A percentile compares a stretch with the other conserved stretches of the same genome.
These are phyloP conservation scores for Anser brachyrhynchus DNA, from an alignment of 2,113 vertebrate species.

Conservation along the genomic window DNA sequence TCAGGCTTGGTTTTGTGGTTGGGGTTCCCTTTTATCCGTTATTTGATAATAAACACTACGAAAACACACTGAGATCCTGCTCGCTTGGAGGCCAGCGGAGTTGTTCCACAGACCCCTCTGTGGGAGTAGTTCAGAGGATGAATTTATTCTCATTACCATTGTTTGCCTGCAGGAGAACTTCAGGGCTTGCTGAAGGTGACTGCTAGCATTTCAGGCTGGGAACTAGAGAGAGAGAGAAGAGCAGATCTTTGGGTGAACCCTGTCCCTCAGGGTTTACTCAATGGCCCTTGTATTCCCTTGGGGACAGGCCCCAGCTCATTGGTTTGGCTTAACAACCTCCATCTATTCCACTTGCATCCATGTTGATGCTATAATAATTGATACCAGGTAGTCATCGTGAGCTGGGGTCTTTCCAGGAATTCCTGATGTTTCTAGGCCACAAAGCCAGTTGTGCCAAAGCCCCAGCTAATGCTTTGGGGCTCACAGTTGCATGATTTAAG, in stretches of 20 bases:
- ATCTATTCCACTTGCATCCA: neutral
- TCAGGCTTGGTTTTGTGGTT: constrained; percentile 14
- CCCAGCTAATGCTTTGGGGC: neutral
- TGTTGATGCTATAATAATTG: neutral
- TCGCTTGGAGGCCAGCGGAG: neutral
- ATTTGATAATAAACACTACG: neutral
- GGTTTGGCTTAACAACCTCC: neutral
- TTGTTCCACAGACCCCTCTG: neutral
- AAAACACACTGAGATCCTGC: neutral
- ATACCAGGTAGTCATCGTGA: neutral
- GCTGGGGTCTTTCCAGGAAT: neutral
- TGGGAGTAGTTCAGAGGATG: neutral
- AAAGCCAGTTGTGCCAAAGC: neutral
- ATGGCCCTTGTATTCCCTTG: neutral
- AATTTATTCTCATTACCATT: neutral
- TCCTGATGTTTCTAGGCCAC: neutral
- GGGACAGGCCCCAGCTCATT: neutral
- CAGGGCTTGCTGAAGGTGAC: neutral
- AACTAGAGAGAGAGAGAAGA: neutral
- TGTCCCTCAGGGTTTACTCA: neutral
- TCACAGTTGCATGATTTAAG: neutral
- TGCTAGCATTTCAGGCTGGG: neutral
- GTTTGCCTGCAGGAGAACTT: neutral
- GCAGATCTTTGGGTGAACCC: neutral
- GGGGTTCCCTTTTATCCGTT: neutral